Evolutionary conservation across 1,140 invertebrate genomes (phyloP), one percentile per base, ranked within the genome.

Genomic region (Elymnias hypermnestra): DNA sequence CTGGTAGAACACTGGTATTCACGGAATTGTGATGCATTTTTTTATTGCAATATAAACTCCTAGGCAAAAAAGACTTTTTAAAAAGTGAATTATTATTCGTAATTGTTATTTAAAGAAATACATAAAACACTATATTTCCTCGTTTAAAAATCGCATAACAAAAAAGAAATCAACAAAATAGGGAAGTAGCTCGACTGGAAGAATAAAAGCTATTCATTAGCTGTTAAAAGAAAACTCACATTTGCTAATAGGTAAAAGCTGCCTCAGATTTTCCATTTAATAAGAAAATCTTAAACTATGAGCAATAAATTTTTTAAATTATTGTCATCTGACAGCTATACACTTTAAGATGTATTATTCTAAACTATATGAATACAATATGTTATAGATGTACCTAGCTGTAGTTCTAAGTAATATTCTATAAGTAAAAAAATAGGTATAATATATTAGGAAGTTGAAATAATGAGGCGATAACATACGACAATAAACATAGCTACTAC

Each of bases 281-380:
- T 19, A 4, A 2, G 33, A 19, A 21, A 10, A 36, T 6, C 33
- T 36, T 19, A 22, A 22, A 29, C 10, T n/a, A 42, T 29, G 40
- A 42, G 33, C 41, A 52, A 42, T n/a, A 40, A 10, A 15, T 46
- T 46, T 42, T 36, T 22, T 50, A 43, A 19, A 59, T 72, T 78
- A 78, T 78, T 78, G 70, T 36, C 33, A 36, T 75, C 72, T 61
- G 63, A 65, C 72, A 75, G 72, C 68, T 75, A 48, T 67, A 57
- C 52, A 38, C 9, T 36, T 37, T 25, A 29, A 29, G 9, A 2
- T 10, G 2, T 29, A 12, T 29, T 29, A 29, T 3, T 29, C 26
- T 29, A 51, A 31, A 42, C 26, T 25, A 33, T 42, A 48, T 29
- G 25, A 49, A 41, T 18, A 28, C 21, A 58, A 26, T 54, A 50